Evolutionary conservation across 2,797 vertebrate species (phyloP), one percentile per base, ranked within the genome.

Genomic region (Danio tinwini): DNA sequence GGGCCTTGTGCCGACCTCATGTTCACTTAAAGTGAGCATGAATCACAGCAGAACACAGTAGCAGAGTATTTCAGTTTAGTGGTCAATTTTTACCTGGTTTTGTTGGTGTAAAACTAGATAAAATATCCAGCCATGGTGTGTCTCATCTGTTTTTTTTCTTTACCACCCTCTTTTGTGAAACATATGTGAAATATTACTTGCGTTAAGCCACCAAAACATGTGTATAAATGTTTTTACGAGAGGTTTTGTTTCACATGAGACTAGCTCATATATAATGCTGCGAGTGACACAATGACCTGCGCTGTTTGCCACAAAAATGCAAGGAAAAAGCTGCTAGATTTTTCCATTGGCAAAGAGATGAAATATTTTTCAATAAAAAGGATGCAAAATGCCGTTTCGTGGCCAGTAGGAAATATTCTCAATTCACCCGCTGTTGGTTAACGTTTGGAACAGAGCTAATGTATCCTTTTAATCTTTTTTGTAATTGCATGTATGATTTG

Each of bases 221-320:
- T 73, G 19, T 49, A 73, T 59, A 73, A 59, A 73, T 73, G 42
- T 47, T 73, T 73, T 73, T 73, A 73, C 2, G 42, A 73, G 71
- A 59, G 71, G 55, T 73, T 73, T 73, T 21, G 56, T 73, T 73
- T 73, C 55, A 73, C 39, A 59, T 11, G 55, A 59, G 55, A 73
- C 67, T n/a, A 50, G 67, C 50, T 70, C 37, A 53, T 70, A 70
- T 70, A 53, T 70, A 73, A 73, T 73, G 13, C 19, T n/a, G 42
- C 6, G 55, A 47, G 71, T 59, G 71, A 73, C 71, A 73, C 71
- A 47, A 73, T 73, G 44, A 73, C 42, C 17, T 45, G 5, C 5
- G 1, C 71, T 73, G 71, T 47, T 73, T 59, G 55, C 71, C 71
- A 73, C 55, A 59, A 73, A 59, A 73, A 73, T 73, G 71, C 71